Evolutionary conservation across 2,888 invertebrate species (phyloP).

Genomic region (Salpingus planirostris): DNA sequence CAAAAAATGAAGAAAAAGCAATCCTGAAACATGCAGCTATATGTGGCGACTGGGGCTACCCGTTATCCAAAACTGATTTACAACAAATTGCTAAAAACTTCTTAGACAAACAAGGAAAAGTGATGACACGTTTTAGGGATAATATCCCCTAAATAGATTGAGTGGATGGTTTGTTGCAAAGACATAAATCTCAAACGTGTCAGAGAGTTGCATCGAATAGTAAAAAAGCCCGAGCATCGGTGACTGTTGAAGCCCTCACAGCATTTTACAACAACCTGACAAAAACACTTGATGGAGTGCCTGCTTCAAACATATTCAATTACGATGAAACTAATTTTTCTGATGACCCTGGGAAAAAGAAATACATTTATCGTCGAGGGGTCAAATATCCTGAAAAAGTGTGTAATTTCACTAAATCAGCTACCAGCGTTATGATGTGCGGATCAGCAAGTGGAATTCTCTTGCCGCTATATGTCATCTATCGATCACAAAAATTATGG

Average conservation of each 20-base stretch:
- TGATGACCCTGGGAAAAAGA: slow-evolving; percentile 24
- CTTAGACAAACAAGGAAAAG: slow-evolving; percentile 13
- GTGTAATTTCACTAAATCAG: slow-evolving; percentile 12
- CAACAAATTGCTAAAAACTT: slow-evolving; percentile 15
- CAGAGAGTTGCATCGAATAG: slow-evolving; percentile 11
- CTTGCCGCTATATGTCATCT: slow-evolving; percentile 33
- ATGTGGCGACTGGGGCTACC: slow-evolving; percentile 9
- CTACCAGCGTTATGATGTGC: slow-evolving; percentile 32
- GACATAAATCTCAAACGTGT: slow-evolving; percentile 8
- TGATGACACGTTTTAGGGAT: slow-evolving; percentile 11
- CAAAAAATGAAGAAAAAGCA: not conserved
- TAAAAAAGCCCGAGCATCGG: slow-evolving; percentile 10
- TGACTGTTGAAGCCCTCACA: slow-evolving; percentile 8
- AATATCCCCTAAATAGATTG: slow-evolving; percentile 15
- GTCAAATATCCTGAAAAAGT: slow-evolving; percentile 13
- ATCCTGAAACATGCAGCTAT: not conserved
- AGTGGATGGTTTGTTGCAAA: slow-evolving; percentile 11
- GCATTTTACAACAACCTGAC: slow-evolving; percentile 19
- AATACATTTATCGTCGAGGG: slow-evolving; percentile 10
- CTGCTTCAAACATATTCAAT: slow-evolving; percentile 22
- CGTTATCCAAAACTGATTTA: slow-evolving; percentile 13
- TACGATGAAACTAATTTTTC: slow-evolving; percentile 31
- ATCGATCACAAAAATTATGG: slow-evolving; percentile 13
- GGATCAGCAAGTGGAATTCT: slow-evolving; percentile 29
- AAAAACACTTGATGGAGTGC: slow-evolving; percentile 10